A percentile compares a stretch with the other conserved stretches of the same genome.
Conservation (phyloP, 2,797 vertebrate species). For the Hyperoplus lanceolatus region DNA sequence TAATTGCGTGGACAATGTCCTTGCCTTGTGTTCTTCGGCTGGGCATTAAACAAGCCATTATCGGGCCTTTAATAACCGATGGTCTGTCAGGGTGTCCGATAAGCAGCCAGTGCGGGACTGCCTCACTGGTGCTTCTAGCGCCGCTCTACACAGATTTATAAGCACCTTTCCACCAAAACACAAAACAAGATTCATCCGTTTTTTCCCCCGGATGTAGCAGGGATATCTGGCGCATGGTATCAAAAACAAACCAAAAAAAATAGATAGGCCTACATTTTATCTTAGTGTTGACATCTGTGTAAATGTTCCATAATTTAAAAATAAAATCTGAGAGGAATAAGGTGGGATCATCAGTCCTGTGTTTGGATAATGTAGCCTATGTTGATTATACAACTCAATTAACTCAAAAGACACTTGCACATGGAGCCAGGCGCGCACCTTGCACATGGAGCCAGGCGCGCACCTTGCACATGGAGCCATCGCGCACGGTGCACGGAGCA, state of each 20-base stretch:
- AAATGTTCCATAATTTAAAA: background rate
- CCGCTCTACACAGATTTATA: constrained; percentile 48
- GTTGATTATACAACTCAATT: too few relatives aligned
- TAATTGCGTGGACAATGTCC: constrained; percentile 66
- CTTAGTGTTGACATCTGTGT: constrained; percentile 1
- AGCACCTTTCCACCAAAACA: background rate
- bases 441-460: too few relatives aligned
- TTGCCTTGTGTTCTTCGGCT: constrained; percentile 66
- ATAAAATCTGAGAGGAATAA: background rate
- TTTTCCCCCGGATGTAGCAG: background rate
- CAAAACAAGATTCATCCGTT: too few relatives aligned
- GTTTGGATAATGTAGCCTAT: too few relatives aligned
- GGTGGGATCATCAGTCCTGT: too few relatives aligned
- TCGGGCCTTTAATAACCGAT: constrained; percentile 78
- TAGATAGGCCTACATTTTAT: background rate
- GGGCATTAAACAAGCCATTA: constrained; percentile 81
- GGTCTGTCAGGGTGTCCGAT: constrained; percentile 77
- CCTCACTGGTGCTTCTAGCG: constrained; percentile 40
- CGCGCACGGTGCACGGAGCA: constrained; percentile 4
- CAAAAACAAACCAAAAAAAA: background rate
- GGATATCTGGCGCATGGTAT: background rate
- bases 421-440: too few relatives aligned
- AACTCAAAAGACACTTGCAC: too few relatives aligned
- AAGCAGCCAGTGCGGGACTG: constrained; percentile 55
- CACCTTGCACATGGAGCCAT: background rate